A percentile compares a stretch with the other conserved stretches of the same genome.
Evolutionary conservation across 2,888 invertebrate genomes (phyloP).

Genomic region (Platynereis dumerilii): DNA sequence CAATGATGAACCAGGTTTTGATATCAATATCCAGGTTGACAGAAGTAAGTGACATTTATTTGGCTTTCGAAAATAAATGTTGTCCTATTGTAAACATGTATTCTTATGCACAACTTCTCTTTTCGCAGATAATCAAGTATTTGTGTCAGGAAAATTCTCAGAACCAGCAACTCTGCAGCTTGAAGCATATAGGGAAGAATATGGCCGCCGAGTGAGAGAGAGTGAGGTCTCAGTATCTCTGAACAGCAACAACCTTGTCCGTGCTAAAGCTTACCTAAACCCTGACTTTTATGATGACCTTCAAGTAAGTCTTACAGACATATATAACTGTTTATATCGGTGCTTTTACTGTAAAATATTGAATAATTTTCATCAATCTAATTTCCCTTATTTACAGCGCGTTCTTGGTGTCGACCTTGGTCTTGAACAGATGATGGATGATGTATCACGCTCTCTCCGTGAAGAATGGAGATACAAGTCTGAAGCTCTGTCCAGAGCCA

Average conservation of each 20-base stretch:
- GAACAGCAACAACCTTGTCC: slow-evolving; percentile 25
- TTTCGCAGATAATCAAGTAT: too few relatives aligned
- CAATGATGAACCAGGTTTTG: slow-evolving; percentile 12
- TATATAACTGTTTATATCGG: too few relatives aligned
- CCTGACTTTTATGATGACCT: slow-evolving; percentile 18
- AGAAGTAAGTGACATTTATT: too few relatives aligned
- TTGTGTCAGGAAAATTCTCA: not conserved
- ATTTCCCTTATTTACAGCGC: slow-evolving; percentile 46
- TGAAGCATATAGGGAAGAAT: not conserved
- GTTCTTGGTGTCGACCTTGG: too few relatives aligned
- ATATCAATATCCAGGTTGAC: slow-evolving; percentile 24
- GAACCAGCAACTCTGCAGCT: not conserved
- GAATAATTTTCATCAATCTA: too few relatives aligned
- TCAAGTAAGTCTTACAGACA: slow-evolving; percentile 8
- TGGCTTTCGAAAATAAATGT: too few relatives aligned
- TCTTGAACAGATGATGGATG: not conserved
- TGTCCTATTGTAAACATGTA: too few relatives aligned
- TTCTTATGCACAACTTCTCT: too few relatives aligned
- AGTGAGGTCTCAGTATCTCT: slow-evolving; percentile 14
- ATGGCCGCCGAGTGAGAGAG: slow-evolving; percentile 19
- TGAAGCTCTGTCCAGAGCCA: too few relatives aligned
- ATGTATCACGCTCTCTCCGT: not conserved
- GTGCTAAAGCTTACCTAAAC: slow-evolving; percentile 25
- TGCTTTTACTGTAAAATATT: too few relatives aligned
- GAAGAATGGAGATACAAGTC: not conserved